Percentiles rank a stretch among this genome's conserved stretches.
phyloP scores from a whole-genome alignment of 2,888 invertebrate species.

The Drosophila peninsularis region DNA sequence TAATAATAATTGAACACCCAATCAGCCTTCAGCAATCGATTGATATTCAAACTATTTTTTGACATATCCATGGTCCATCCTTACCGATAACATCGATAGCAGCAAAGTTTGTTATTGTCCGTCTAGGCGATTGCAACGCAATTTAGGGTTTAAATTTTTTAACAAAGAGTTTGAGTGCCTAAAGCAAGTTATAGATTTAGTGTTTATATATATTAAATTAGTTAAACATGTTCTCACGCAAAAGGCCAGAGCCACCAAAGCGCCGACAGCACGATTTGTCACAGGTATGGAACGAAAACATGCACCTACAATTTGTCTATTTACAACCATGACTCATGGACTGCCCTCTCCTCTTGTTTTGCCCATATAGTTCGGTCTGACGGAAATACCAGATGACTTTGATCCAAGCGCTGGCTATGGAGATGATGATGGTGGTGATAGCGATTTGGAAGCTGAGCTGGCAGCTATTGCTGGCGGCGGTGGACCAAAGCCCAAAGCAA shows the following conservation, averaged over 20 bases:
- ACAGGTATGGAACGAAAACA: conserved; percentile 71
- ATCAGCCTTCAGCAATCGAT: neutral
- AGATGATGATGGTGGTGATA: conserved; percentile 88
- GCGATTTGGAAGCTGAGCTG: conserved; percentile 94
- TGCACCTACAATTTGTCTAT: conserved; percentile 35
- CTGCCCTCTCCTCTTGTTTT: conserved; percentile 12
- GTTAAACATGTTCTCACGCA: conserved; percentile 80
- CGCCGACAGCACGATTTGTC: conserved; percentile 82
- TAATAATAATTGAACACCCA: no score
- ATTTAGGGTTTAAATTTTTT: conserved; percentile 33
- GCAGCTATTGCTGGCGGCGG: conserved; percentile 88
- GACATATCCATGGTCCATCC: conserved; percentile 7
- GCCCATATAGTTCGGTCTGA: conserved; percentile 88
- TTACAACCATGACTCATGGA: conserved; percentile 61
- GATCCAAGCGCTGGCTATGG: conserved; percentile 86
- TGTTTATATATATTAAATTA: conserved; percentile 8
- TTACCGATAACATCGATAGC: conserved; percentile 43
- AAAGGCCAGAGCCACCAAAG: conserved; percentile 80
- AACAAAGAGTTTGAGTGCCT: conserved; percentile 26
- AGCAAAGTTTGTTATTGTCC: conserved; percentile 36
- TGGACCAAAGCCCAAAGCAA: conserved; percentile 81
- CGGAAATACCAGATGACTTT: conserved; percentile 89
- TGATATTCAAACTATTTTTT: neutral
- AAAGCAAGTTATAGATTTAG: conserved; percentile 19
- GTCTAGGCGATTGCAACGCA: conserved; percentile 45